Evolutionary conservation across 2,113 vertebrate species (phyloP).

Genomic region (Cephalopholis sonnerati): DNA sequence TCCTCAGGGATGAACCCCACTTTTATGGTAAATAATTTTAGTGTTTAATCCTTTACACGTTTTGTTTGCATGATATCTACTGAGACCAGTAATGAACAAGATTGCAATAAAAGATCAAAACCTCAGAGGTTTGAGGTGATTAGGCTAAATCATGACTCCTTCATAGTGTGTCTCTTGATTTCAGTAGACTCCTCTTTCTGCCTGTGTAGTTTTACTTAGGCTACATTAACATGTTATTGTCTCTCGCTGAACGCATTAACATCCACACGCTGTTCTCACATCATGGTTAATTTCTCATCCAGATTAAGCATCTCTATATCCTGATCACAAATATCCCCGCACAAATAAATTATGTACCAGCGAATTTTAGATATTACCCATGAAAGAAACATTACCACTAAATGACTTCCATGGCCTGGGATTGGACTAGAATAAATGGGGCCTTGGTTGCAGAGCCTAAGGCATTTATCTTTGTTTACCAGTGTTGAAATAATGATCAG

Average conservation of each 20-base stretch:
- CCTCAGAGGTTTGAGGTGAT: slow-evolving; percentile 34
- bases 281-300: slow-evolving; percentile 42
- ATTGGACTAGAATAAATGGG: neutral
- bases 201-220: slow-evolving; percentile 7
- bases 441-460: slow-evolving; percentile 1
- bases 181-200: slow-evolving; percentile 1
- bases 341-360: slow-evolving; percentile 4
- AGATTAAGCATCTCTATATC: slow-evolving; percentile 42
- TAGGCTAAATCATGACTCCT: slow-evolving; percentile 13
- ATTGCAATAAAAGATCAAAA: slow-evolving; percentile 4
- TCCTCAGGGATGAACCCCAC: slow-evolving; percentile 1
- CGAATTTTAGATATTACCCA: slow-evolving; percentile 12
- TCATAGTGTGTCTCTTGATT: slow-evolving; percentile 18
- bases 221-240: slow-evolving; percentile 41
- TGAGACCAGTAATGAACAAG: neutral
- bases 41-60: slow-evolving; percentile 41
- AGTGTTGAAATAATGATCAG: neutral
- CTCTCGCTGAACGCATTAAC: slow-evolving; percentile 23
- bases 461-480: neutral
- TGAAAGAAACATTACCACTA: neutral
- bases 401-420: neutral
- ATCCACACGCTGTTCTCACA: slow-evolving; percentile 24
- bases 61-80: neutral
- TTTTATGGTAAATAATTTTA: slow-evolving; percentile 41
- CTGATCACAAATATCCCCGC: slow-evolving; percentile 15